phyloP scores from a whole-genome alignment of 2,888 invertebrate genomes.

The Mythimna pallens region DNA sequence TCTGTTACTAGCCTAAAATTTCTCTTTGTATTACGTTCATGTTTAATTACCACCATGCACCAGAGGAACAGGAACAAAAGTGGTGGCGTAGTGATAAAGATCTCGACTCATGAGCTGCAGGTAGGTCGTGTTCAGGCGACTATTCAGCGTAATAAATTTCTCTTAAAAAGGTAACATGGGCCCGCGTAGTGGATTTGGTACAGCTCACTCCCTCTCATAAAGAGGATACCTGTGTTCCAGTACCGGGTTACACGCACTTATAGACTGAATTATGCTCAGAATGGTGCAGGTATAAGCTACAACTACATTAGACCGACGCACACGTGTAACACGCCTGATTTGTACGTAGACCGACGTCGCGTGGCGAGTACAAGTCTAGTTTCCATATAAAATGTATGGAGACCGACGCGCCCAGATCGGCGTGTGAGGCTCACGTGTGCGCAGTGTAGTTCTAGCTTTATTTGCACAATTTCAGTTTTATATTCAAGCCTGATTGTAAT shows the following conservation, averaged over 20 bases:
- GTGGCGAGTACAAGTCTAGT: too few species aligned
- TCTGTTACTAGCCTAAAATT: neutral
- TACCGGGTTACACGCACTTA: too few species aligned
- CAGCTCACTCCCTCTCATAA: neutral
- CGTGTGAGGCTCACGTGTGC: too few species aligned
- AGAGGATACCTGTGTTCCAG: neutral
- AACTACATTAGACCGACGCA: too few species aligned
- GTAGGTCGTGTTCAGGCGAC: neutral
- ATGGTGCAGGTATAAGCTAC: neutral
- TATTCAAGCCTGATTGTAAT: neutral
- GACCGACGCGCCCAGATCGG: too few species aligned
- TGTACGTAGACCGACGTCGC: too few species aligned
- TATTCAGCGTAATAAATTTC: neutral
- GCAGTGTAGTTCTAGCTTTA: neutral
- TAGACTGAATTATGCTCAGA: neutral
- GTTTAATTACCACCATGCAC: too few species aligned
- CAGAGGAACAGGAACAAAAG: too few species aligned
- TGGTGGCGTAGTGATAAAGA: too few species aligned
- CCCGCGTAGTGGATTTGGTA: neutral
- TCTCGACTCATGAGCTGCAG: too few species aligned
- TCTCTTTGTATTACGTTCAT: neutral
- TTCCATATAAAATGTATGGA: too few species aligned
- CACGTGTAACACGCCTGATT: too few species aligned
- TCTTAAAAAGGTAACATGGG: neutral
- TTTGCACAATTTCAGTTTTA: neutral